Conservation (phyloP, 1,140 invertebrate genomes). For the Drosophila obscura region DNA sequence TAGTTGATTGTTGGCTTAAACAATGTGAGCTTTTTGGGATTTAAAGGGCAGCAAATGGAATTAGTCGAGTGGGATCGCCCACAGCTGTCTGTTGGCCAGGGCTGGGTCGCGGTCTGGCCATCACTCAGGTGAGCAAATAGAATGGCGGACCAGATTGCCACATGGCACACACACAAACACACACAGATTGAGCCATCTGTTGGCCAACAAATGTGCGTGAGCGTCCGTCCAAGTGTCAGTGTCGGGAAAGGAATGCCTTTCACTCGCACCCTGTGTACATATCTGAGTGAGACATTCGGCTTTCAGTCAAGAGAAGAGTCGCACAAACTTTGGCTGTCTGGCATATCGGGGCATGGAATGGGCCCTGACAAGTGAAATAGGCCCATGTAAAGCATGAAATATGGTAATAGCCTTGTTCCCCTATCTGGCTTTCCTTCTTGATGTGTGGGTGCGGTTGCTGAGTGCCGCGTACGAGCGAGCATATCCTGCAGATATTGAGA, state of each 20-base stretch:
- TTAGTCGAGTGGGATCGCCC: conserved; percentile 51
- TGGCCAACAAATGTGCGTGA: conserved; percentile 2
- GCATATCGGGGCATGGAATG: conserved; percentile 32
- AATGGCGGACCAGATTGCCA: conserved; percentile 23
- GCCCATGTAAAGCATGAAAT: conserved; percentile 73
- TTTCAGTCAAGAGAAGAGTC: conserved; percentile 42
- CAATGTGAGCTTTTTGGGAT: conserved; percentile 63
- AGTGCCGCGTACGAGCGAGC: conserved; percentile 13
- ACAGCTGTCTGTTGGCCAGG: background rate
- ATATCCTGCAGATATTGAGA: conserved; percentile 32
- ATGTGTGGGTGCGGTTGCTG: conserved; percentile 1
- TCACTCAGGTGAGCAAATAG: conserved; percentile 35
- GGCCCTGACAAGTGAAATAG: conserved; percentile 66
- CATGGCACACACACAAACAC: conserved; percentile 30
- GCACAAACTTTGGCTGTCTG: conserved; percentile 27
- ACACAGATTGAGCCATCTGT: conserved; percentile 36
- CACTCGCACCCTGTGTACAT: conserved; percentile 25
- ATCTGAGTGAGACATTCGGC: conserved; percentile 64
- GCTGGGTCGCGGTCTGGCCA: background rate
- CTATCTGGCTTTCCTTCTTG: background rate
- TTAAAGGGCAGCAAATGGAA: conserved; percentile 63
- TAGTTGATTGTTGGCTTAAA: conserved; percentile 72
- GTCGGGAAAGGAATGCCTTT: conserved; percentile 2
- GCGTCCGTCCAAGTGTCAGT: conserved; percentile 31
- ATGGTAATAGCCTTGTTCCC: conserved; percentile 63